phyloP scores from a whole-genome alignment of 2,113 vertebrate species.

The Triplophysa dalaica region DNA sequence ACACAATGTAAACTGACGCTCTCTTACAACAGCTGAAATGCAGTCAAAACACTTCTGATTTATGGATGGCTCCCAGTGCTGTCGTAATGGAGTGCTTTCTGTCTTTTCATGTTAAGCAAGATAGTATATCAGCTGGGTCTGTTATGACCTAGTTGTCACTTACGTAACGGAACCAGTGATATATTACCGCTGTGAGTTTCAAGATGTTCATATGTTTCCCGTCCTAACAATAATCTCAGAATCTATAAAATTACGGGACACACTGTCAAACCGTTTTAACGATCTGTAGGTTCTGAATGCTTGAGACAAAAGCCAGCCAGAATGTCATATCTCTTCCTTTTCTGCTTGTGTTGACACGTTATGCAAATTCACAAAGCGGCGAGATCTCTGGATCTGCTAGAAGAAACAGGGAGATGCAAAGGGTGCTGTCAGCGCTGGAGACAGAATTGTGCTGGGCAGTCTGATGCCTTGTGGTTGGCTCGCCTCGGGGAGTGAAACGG shows the following conservation, averaged over 20 bases:
- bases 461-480: conserved; percentile 34
- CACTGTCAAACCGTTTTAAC: neutral
- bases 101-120: conserved; percentile 32
- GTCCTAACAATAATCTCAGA: neutral
- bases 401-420: neutral
- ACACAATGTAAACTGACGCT: conserved; percentile 12
- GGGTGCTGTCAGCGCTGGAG: neutral
- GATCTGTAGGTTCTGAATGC: neutral
- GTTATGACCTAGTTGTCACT: conserved; percentile 34
- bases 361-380: neutral
- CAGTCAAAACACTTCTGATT: conserved; percentile 38
- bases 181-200: conserved; percentile 20
- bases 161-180: conserved; percentile 29
- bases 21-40: conserved; percentile 15
- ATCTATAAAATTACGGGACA: conserved; percentile 6
- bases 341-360: neutral
- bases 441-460: conserved; percentile 28
- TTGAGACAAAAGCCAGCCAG: neutral
- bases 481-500: conserved; percentile 5
- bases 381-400: neutral
- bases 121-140: conserved; percentile 29
- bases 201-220: conserved; percentile 8
- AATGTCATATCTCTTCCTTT: neutral
- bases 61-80: conserved; percentile 21
- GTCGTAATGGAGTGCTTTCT: conserved; percentile 28